Percentiles rank a stretch among this genome's conserved stretches.
Evolutionary conservation across 2,888 invertebrate species (phyloP).

Genomic region (Fissipunctia ypsillon): DNA sequence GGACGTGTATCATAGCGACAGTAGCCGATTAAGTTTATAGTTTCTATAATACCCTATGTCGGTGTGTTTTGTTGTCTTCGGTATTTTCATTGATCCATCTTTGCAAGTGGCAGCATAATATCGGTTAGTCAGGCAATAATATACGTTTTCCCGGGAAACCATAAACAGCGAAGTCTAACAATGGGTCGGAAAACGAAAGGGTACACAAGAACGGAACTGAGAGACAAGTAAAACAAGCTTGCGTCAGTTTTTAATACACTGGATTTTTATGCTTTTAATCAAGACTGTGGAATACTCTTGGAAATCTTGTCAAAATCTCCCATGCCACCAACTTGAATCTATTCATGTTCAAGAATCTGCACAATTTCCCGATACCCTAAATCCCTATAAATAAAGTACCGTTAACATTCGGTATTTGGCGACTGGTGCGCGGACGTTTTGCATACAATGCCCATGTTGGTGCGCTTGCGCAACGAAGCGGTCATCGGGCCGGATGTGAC

Average conservation of each 20-base stretch:
- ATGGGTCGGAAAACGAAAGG: slow-evolving; percentile 34
- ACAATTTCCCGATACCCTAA: slow-evolving; percentile 38
- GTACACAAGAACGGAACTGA: slow-evolving; percentile 6
- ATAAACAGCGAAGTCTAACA: slow-evolving; percentile 44
- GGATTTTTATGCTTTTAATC: not conserved
- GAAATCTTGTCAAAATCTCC: not conserved
- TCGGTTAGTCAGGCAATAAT: slow-evolving; percentile 25
- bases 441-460: slow-evolving; percentile 89
- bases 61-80: slow-evolving; percentile 24
- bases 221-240: slow-evolving; percentile 18
- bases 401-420: slow-evolving; percentile 84
- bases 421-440: slow-evolving; percentile 80
- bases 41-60: slow-evolving; percentile 43
- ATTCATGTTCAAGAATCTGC: slow-evolving; percentile 4
- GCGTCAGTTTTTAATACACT: slow-evolving; percentile 3
- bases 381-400: slow-evolving; percentile 70
- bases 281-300: not conserved
- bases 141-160: slow-evolving; percentile 46
- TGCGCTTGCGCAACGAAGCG: slow-evolving; percentile 84
- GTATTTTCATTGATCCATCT: slow-evolving; percentile 35
- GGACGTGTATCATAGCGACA: slow-evolving; percentile 29
- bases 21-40: slow-evolving; percentile 55
- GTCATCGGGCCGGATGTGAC: slow-evolving; percentile 87
- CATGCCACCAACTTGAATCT: not conserved
- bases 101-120: slow-evolving; percentile 22